Evolutionary conservation across 2,888 invertebrate species (phyloP).

Genomic region (Achlya flavicornis): DNA sequence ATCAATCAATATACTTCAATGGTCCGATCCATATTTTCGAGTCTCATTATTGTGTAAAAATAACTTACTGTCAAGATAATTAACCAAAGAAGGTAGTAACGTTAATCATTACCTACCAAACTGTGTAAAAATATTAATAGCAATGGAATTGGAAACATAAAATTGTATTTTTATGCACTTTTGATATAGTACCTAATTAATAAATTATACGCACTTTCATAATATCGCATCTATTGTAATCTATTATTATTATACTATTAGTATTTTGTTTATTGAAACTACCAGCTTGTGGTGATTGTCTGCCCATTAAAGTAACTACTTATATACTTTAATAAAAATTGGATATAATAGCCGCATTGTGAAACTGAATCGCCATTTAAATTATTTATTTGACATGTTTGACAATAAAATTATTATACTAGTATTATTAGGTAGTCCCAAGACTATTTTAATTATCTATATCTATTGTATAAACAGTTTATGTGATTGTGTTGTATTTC

Average conservation of each 20-base stretch:
- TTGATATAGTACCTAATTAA: slow-evolving; percentile 39
- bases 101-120: neutral
- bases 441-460: slow-evolving; percentile 59
- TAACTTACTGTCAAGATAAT: neutral
- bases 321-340: slow-evolving; percentile 22
- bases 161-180: slow-evolving; percentile 58
- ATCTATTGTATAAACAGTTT: slow-evolving; percentile 65
- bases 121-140: slow-evolving; percentile 13
- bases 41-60: neutral
- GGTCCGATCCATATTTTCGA: neutral
- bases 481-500: slow-evolving; percentile 79
- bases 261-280: slow-evolving; percentile 12
- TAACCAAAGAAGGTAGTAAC: neutral
- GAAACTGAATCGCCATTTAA: slow-evolving; percentile 45
- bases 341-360: slow-evolving; percentile 15
- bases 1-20: too few relatives aligned
- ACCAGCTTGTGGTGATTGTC: slow-evolving; percentile 11
- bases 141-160: slow-evolving; percentile 50
- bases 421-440: slow-evolving; percentile 74
- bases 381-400: slow-evolving; percentile 73
- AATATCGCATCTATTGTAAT: slow-evolving; percentile 31
- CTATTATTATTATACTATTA: slow-evolving; percentile 29
- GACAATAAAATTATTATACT: slow-evolving; percentile 78
- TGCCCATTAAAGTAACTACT: slow-evolving; percentile 11
- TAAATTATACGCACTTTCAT: slow-evolving; percentile 48